Conservation (phyloP, 2,113 vertebrate species). For the Corythaixoides concolor region DNA sequence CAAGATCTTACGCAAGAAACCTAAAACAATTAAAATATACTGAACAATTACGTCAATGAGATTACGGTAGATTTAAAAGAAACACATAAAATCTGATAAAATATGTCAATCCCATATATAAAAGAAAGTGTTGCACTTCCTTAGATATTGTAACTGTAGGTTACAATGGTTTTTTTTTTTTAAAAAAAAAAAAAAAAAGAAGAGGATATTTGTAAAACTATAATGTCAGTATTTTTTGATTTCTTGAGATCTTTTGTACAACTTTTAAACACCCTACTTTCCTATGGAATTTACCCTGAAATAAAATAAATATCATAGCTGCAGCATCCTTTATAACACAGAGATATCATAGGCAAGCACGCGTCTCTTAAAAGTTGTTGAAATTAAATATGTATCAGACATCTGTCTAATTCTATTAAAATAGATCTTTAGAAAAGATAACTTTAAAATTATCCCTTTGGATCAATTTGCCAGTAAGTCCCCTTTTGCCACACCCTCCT, state of each 20-base stretch:
- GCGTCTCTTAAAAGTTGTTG: not conserved
- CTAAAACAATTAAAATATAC: not conserved
- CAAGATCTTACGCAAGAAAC: not conserved
- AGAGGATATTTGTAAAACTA: not conserved
- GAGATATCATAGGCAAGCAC: not conserved
- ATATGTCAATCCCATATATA: not conserved
- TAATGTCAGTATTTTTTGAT: not conserved
- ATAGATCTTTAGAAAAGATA: not conserved
- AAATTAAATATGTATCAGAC: constrained; percentile 29
- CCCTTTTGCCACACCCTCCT: not conserved
- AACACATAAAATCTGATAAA: not conserved
- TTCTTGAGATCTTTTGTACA: not conserved
- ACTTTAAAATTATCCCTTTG: constrained; percentile 8
- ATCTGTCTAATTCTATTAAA: constrained; percentile 25
- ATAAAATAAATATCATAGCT: constrained; percentile 42
- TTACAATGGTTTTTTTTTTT: not conserved
- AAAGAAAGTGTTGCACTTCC: not conserved
- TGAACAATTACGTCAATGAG: not conserved
- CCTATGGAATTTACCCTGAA: constrained; percentile 38
- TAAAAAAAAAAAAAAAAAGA: not conserved
- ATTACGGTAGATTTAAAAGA: not conserved
- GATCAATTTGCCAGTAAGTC: not conserved
- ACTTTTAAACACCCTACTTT: constrained; percentile 17
- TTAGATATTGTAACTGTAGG: not conserved
- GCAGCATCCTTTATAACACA: not conserved